These are phyloP conservation scores for Dunckerocampus dactyliophorus DNA, from an alignment of 2,113 vertebrate species.

Conservation along the genomic window DNA sequence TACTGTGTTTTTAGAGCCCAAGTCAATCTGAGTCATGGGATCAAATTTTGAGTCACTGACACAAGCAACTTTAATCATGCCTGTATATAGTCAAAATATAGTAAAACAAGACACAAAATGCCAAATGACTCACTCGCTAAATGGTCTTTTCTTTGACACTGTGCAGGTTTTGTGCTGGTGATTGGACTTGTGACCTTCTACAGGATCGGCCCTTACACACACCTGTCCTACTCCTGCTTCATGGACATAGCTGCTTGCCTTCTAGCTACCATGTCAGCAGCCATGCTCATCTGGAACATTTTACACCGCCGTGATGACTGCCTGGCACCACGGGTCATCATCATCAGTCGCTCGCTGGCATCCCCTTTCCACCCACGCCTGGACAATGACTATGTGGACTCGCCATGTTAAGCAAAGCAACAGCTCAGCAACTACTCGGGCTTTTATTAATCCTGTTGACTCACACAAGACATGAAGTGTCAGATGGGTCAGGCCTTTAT, in stretches of 20 bases:
- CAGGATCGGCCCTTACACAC: conserved; percentile 88
- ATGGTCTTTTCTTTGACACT: conserved; percentile 16
- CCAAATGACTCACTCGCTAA: neutral
- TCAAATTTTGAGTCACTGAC: no score
- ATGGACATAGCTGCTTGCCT: conserved; percentile 91
- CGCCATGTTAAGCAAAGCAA: conserved; percentile 80
- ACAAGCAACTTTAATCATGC: no score
- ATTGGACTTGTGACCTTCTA: conserved; percentile 97
- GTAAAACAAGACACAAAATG: neutral
- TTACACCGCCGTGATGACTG: conserved; percentile 95
- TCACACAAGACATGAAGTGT: neutral
- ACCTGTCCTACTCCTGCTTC: conserved; percentile 96
- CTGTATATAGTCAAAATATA: no score
- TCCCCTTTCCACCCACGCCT: conserved; percentile 82
- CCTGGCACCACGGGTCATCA: conserved; percentile 83
- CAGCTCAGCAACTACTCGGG: neutral
- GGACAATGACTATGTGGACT: conserved; percentile 96
- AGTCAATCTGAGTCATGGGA: no score
- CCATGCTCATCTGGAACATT: conserved; percentile 97
- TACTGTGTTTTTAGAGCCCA: no score
- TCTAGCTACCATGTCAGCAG: conserved; percentile 87
- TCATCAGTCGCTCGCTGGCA: conserved; percentile 86
- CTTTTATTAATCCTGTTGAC: conserved; percentile 4
- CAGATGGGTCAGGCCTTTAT: conserved; percentile 19
- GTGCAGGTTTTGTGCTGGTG: conserved; percentile 90